phyloP scores from a whole-genome alignment of 1,140 invertebrate genomes.

The Hycleus phaleratus region DNA sequence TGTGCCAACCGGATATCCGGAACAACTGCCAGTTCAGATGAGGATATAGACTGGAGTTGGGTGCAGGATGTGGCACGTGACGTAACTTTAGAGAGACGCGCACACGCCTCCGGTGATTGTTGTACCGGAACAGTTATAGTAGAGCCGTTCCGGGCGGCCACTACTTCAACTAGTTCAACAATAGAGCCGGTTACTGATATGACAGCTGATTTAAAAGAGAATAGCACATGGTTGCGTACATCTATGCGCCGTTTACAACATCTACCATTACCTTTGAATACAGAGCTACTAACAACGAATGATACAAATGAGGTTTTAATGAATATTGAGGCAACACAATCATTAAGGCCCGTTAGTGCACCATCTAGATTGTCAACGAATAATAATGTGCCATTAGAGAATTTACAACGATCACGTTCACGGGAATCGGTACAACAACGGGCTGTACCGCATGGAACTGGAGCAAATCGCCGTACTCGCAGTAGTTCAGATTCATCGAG shows the following conservation, averaged over 20 bases:
- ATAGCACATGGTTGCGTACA: constrained; percentile 34
- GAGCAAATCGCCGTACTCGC: constrained; percentile 21
- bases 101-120: constrained; percentile 28
- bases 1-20: constrained; percentile 15
- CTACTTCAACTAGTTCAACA: constrained; percentile 17
- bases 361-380: constrained; percentile 30
- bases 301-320: neutral
- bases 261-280: constrained; percentile 29
- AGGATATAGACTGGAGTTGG: constrained; percentile 30
- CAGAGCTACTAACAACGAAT: constrained; percentile 1
- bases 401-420: constrained; percentile 12
- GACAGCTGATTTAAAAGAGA: constrained; percentile 11
- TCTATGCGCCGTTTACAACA: constrained; percentile 38
- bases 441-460: constrained; percentile 23
- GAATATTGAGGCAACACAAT: neutral
- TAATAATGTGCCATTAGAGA: neutral
- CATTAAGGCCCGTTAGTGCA: constrained; percentile 33
- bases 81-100: constrained; percentile 21
- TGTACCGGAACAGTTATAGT: constrained; percentile 32
- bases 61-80: constrained; percentile 24
- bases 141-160: constrained; percentile 12
- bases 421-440: constrained; percentile 12
- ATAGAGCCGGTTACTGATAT: constrained; percentile 1
- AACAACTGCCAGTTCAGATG: constrained; percentile 17
- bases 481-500: constrained; percentile 36